Conservation (phyloP, 2,113 vertebrate genomes). For the Rattus norvegicus region DNA sequence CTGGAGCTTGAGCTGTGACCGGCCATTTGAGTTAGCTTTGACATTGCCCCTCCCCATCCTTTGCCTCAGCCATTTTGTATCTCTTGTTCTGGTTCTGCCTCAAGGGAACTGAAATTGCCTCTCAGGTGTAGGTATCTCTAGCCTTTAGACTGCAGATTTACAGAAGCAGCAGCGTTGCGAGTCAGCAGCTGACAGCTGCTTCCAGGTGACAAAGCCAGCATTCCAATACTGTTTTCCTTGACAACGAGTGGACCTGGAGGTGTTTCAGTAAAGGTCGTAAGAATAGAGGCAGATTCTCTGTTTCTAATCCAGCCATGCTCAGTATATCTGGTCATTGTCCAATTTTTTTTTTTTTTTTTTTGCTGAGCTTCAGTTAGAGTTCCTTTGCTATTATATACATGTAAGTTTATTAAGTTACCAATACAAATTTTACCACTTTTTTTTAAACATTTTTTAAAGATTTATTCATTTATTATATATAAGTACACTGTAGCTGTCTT, state of each 20-base stretch:
- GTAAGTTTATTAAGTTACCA: not conserved
- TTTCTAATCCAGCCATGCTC: not conserved
- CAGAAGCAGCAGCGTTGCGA: not conserved
- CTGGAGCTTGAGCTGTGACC: not conserved
- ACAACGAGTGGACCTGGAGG: not conserved
- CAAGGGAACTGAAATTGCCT: constrained; percentile 49
- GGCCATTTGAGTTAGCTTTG: constrained; percentile 53
- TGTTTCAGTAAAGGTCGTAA: not conserved
- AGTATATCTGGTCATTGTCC: constrained; percentile 26
- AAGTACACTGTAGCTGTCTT: too few relatives aligned
- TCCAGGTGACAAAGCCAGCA: not conserved
- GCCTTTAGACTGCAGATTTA: constrained; percentile 21
- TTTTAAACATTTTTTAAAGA: too few relatives aligned
- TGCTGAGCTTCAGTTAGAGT: not conserved
- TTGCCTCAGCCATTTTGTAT: constrained; percentile 34
- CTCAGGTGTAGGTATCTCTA: constrained; percentile 23
- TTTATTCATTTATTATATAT: too few relatives aligned
- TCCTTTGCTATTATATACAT: not conserved
- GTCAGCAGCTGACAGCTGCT: constrained; percentile 22
- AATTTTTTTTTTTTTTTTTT: not conserved
- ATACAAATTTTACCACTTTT: too few relatives aligned
- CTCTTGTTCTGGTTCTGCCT: constrained; percentile 38
- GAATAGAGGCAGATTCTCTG: constrained; percentile 18
- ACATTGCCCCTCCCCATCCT: not conserved
- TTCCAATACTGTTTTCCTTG: constrained; percentile 35